Base-by-base conservation (phyloP, 2,797 vertebrate genomes). In the Sus cebifrons region DNA sequence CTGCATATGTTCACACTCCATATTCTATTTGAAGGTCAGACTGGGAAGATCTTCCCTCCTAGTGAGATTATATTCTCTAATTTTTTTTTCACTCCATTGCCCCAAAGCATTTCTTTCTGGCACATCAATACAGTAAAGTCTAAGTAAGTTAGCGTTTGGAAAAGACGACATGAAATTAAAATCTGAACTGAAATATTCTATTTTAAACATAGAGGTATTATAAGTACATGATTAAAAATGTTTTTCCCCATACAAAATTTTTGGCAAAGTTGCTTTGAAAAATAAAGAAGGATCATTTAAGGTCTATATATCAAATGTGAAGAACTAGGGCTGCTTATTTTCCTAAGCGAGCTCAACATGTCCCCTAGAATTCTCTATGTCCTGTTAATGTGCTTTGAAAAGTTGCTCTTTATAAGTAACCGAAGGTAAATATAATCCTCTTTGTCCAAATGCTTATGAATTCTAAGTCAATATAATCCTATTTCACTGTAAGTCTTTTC, bases 191-290 rank as follows among this genome's bases (percentile, higher is more conserved):
- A 20, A 79, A 78, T 68, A 73, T 84, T 92, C 93, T 64, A 74
- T 91, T 93, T 93, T 27, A 32, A 93, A 49, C 56, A 81, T 7
- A 91, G 91, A 84, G 64, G 94, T 67, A 89, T 81, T 97, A 60
- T 73, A 89, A 94, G 82, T 79, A 73, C n/a, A 81, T 89, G 54
- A 36, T 65, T 89, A 77, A 94, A 60, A 90, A 67, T 93, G 64
- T 56, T 96, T 49, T 49, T 68, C 25, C 15, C 68, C 27, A 40
- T 52, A 64, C 78, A 82, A 92, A 96, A 60, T 92, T 96, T 36
- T 70, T 86, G 64, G 40, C 44, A 60, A 95, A 89, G 68, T 94
- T 90, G 56, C 58, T 77, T 90, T 62, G 78, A 89, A 77, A 88
- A 94, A 89, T 73, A 91, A 93, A 96, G 40, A 79, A 68, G 65